phyloP scores from a whole-genome alignment of 2,797 vertebrate genomes.

The Rhodeus uyekii region DNA sequence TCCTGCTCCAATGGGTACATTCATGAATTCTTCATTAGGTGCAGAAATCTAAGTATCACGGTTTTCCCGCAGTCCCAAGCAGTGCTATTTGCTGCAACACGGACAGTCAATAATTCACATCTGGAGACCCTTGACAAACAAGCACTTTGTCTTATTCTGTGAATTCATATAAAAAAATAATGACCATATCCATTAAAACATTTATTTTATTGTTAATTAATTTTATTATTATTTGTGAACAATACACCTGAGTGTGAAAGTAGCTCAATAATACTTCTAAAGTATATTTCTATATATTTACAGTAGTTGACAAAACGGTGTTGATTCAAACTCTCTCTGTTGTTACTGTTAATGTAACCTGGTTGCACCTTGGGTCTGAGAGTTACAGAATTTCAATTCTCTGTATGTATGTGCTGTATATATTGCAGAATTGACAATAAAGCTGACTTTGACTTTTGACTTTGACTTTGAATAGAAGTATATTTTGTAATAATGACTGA shows the following conservation, averaged over 20 bases:
- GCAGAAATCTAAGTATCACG: conserved; percentile 23
- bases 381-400: too few relatives aligned
- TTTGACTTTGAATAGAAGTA: neutral
- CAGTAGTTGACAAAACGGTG: neutral
- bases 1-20: conserved; percentile 31
- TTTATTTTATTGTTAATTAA: too few relatives aligned
- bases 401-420: too few relatives aligned
- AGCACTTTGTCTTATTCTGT: conserved; percentile 3
- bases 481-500: neutral
- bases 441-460: too few relatives aligned
- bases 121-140: conserved; percentile 11
- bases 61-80: conserved; percentile 13
- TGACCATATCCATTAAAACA: too few relatives aligned
- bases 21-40: conserved; percentile 56
- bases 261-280: neutral
- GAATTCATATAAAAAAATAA: conserved; percentile 4
- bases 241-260: neutral
- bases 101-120: conserved; percentile 1
- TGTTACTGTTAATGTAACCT: too few relatives aligned
- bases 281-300: neutral
- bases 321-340: neutral
- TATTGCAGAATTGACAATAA: too few relatives aligned
- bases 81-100: neutral
- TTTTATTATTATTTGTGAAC: neutral
- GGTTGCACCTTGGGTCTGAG: too few relatives aligned